A percentile compares a stretch with the other conserved stretches of the same genome.
phyloP scores from a whole-genome alignment of 2,888 invertebrate species.

The Caenorhabditis virilis region DNA sequence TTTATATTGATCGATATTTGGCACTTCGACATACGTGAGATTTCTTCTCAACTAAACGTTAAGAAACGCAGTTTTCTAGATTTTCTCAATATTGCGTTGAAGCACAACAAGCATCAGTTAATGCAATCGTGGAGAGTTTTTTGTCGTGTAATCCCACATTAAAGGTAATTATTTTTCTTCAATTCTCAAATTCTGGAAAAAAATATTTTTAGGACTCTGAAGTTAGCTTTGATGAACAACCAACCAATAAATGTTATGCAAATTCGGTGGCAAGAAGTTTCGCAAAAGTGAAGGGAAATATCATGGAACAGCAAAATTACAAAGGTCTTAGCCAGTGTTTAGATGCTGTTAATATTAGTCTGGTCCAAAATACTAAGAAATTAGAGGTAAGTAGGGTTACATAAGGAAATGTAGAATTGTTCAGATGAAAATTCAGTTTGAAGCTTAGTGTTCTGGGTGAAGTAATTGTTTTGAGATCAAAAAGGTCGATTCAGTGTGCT shows the following conservation, averaged over 20 bases:
- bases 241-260: constrained; percentile 17
- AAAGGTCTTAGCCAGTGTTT: constrained; percentile 19
- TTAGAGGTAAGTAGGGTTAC: constrained; percentile 23
- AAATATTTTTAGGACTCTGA: constrained; percentile 6
- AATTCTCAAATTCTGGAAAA: constrained; percentile 6
- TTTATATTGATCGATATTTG: constrained; percentile 25
- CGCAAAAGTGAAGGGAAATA: constrained; percentile 3
- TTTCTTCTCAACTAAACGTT: not conserved
- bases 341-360: constrained; percentile 24
- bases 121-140: constrained; percentile 32
- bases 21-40: constrained; percentile 32
- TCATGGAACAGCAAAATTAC: constrained; percentile 3
- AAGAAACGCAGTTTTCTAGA: constrained; percentile 4
- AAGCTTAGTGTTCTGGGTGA: no score
- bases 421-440: no score
- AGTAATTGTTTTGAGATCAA: no score
- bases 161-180: not conserved
- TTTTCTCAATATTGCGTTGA: constrained; percentile 34
- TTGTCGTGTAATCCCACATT: constrained; percentile 9
- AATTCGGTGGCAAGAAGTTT: constrained; percentile 22
- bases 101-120: constrained; percentile 18
- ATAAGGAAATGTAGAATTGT: not conserved
- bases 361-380: constrained; percentile 33
- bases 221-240: constrained; percentile 22
- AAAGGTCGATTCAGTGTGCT: no score